These are phyloP conservation scores for Symphodus melops DNA, from an alignment of 2,113 vertebrate genomes.

Conservation along the genomic window DNA sequence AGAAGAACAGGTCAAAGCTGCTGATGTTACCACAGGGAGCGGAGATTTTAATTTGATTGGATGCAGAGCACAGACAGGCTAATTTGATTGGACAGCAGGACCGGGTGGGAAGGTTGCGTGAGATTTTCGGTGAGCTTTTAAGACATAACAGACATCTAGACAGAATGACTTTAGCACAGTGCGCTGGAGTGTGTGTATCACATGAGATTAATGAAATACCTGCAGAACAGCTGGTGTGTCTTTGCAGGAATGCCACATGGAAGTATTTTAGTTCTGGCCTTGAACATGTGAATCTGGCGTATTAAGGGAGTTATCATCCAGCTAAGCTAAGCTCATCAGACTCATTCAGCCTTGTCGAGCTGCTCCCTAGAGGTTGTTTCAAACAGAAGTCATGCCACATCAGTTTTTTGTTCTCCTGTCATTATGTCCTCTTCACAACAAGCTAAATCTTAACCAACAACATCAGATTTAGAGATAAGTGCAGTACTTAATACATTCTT, in stretches of 20 bases:
- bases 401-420: no score
- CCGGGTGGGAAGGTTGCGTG: conserved; percentile 50
- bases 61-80: conserved; percentile 50
- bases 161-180: conserved; percentile 40
- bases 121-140: conserved; percentile 49
- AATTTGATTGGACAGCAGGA: conserved; percentile 67
- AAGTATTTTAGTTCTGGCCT: neutral
- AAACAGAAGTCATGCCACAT: no score
- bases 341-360: neutral
- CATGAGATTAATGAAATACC: conserved; percentile 20
- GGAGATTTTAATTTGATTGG: conserved; percentile 63
- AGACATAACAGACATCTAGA: conserved; percentile 30
- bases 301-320: neutral
- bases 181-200: conserved; percentile 16
- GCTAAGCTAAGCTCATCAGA: conserved; percentile 1
- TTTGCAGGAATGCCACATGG: conserved; percentile 3
- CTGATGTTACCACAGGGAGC: conserved; percentile 58
- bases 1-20: conserved; percentile 66
- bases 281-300: neutral
- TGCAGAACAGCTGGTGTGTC: conserved; percentile 26
- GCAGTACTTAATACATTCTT: no score
- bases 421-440: no score
- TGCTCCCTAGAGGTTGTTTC: no score
- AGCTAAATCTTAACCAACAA: no score
- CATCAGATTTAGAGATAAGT: no score